Evolutionary conservation across 1,140 invertebrate species (phyloP), one percentile per base, ranked within the genome.

Genomic region (Diuraphis noxia): DNA sequence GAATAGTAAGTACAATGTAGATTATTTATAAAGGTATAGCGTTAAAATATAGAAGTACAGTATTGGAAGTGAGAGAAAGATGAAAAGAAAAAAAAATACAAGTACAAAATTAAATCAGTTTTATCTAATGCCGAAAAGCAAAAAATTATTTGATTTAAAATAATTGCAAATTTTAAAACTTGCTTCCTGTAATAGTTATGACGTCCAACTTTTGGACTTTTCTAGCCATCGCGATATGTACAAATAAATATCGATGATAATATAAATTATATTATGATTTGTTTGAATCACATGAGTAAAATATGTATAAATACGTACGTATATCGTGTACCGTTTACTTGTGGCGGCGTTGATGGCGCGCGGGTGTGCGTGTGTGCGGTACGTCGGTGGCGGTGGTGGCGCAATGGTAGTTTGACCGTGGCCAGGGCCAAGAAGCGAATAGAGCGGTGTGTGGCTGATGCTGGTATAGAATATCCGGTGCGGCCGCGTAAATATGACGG

Each of bases 381-480:
- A 9, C n/a, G 41, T 34, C 7, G 21, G 43, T 46, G 21, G 36
- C 43, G 46, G 38, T 36, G 82, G 5, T 38, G 88, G 52, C 56
- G 89, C 43, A 49, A 82, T 36, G 43, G 23, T 25, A 34, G 77
- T 91, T 91, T 82, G 89, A 91, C 89, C 34, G 89, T 49, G 43
- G 77, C 43, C 77, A 91, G 89, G 89, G 89, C 89, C 89, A 82
- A 91, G 34, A 91, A 91, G 89, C 89, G 89, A 91, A 91, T 91
- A 91, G 89, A 43, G 5, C 63, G 38, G 21, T 25, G 49, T 84
- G 43, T 36, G 49, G 36, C 49, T n/a, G 86, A 63, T 30, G 86
- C 49, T 88, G 52, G 43, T 43, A n/a, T n/a, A n/a, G 38, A 30
- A 88, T n/a, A 25, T n/a, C 43, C 41, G 72, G 36, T 41, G 77